A percentile compares a stretch with the other conserved stretches of the same genome.
These are phyloP conservation scores for Collichthys lucidus DNA, from an alignment of 2,113 vertebrate species.

Conservation along the genomic window DNA sequence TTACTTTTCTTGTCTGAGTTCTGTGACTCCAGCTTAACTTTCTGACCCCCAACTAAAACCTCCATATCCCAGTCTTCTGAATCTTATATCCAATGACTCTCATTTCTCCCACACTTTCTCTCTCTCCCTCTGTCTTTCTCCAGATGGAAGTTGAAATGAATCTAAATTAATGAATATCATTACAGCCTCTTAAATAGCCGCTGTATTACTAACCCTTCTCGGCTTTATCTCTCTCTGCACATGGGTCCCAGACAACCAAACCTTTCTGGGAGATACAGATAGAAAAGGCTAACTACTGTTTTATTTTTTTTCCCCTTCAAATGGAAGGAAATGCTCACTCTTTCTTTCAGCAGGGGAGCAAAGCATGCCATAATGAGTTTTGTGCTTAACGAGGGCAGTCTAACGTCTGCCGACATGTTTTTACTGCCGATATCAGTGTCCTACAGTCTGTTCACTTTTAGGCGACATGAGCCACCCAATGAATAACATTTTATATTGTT, in stretches of 20 bases:
- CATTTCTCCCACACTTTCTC: slow-evolving; percentile 9
- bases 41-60: slow-evolving; percentile 68
- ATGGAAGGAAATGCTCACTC: slow-evolving; percentile 63
- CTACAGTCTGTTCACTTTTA: slow-evolving; percentile 69
- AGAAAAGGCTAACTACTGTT: slow-evolving; percentile 63
- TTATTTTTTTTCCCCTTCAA: slow-evolving; percentile 41
- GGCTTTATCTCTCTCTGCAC: slow-evolving; percentile 79
- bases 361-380: slow-evolving; percentile 73
- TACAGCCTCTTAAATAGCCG: slow-evolving; percentile 76
- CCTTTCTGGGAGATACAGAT: slow-evolving; percentile 75
- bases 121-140: slow-evolving; percentile 14
- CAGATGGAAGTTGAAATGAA: slow-evolving; percentile 77
- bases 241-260: slow-evolving; percentile 71
- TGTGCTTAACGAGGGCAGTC: slow-evolving; percentile 72
- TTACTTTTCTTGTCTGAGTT: slow-evolving; percentile 65
- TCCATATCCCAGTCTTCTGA: slow-evolving; percentile 53
- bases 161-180: slow-evolving; percentile 84
- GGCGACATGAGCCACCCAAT: slow-evolving; percentile 50
- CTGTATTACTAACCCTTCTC: slow-evolving; percentile 72
- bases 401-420: slow-evolving; percentile 73
- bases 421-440: slow-evolving; percentile 74
- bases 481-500: slow-evolving; percentile 63
- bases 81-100: slow-evolving; percentile 48
- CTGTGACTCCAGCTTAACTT: slow-evolving; percentile 66
- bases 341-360: slow-evolving; percentile 68